Evolutionary conservation across 2,888 invertebrate species (phyloP), one percentile per base, ranked within the genome.

Genomic region (Atrina japonica): DNA sequence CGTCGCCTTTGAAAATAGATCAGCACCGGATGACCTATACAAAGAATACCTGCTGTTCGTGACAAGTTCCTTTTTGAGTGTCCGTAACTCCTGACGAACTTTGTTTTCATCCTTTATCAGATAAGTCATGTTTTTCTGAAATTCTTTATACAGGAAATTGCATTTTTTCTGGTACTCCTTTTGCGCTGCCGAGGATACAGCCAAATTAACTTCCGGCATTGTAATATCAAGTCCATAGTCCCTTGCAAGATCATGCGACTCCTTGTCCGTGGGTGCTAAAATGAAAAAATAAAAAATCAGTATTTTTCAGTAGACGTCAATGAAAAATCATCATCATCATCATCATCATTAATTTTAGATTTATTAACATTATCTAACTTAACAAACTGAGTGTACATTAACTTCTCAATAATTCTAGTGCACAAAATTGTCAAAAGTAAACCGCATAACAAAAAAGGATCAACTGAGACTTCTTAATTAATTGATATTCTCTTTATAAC

Each of bases 191-290:
- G 77, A 76, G 7, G 85, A 81, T 16, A 80, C 72, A 14, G 81
- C 83, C 59, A 83, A 68, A 25, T 75, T 82, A 1, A 81, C 80
- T 18, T 82, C 81, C 6, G 83, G 77, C 76, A 83, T 83, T 0
- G 83, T 82, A 50, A 85, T 83, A 71, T 85, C 85, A 50, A 83
- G 78, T 9, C 85, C 85, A 64, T 81, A 83, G 45, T 83, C 78
- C 25, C 81, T 70, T 40, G 85, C 81, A 53, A 83, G 71, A 25
- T 76, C 79, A 21, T 63, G 50, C 35, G 55, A 40, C 7, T 59
- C 49, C 18, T 65, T 45, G 27, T 45, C 60, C n/a, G 40, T 45
- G 25, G 53, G 53, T 30, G 60, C 45, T 58, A 35, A 23, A 55
- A 55, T 6, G 14, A 41, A 23, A 41, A 9, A 35, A 18, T 23